Evolutionary conservation across 64 coral and sea anemone species (phyloP).

Genomic region (Montipora sp.): DNA sequence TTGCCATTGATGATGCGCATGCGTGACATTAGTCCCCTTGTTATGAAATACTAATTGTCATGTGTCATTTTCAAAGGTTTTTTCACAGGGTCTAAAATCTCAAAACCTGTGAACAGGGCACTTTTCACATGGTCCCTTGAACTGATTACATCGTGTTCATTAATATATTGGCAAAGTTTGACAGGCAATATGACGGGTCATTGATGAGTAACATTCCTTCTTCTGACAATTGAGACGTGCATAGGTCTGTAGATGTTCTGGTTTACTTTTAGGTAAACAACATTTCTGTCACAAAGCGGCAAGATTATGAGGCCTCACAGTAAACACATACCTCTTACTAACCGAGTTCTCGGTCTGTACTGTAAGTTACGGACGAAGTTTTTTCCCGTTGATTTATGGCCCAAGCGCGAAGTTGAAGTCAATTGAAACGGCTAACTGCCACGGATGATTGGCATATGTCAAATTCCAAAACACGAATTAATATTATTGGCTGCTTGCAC

Average conservation of each 20-base stretch:
- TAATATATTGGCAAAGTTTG: conserved; percentile 14
- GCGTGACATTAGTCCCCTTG: no score
- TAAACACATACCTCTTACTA: not conserved
- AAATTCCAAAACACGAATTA: conserved; percentile 4
- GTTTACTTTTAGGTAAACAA: conserved; percentile 11
- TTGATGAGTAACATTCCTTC: conserved; percentile 16
- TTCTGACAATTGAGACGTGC: conserved; percentile 13
- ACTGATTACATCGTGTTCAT: not conserved
- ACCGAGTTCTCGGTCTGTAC: no score
- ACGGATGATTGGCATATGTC: not conserved
- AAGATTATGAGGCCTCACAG: not conserved
- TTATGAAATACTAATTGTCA: no score
- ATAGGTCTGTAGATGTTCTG: not conserved
- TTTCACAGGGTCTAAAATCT: not conserved
- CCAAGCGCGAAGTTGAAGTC: not conserved
- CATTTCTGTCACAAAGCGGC: conserved; percentile 4
- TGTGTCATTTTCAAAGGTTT: not conserved
- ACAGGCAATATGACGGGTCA: conserved; percentile 15
- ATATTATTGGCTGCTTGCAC: not conserved
- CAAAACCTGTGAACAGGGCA: not conserved
- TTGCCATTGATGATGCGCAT: no score
- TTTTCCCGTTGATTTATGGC: no score
- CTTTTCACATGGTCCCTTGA: not conserved
- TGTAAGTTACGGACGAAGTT: no score
- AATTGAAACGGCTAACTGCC: not conserved